A percentile compares a stretch with the other conserved stretches of the same genome.
These are phyloP conservation scores for Cerastoderma edule DNA, from an alignment of 2,888 invertebrate species.

Conservation along the genomic window DNA sequence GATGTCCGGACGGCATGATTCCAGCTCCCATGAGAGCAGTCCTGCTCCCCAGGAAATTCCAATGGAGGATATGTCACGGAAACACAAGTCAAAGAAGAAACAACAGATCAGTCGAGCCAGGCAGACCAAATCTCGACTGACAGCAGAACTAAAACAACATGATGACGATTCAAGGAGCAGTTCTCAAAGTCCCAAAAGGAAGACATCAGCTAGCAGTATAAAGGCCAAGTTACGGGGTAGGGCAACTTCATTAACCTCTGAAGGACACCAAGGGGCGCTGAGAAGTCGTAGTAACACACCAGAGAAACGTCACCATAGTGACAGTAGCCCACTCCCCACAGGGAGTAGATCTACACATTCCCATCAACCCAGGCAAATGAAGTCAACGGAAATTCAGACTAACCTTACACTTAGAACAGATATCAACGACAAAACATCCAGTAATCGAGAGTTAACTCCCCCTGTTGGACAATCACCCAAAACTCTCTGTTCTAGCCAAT, in stretches of 20 bases:
- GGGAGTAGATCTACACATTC: conserved; percentile 34
- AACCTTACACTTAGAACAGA: conserved; percentile 30
- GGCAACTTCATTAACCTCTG: conserved; percentile 64
- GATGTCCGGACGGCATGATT: conserved; percentile 45
- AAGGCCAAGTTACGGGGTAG: conserved; percentile 48
- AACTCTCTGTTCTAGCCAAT: conserved; percentile 74
- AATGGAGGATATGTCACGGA: conserved; percentile 81
- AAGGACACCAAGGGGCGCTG: conserved; percentile 33
- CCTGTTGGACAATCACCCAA: conserved; percentile 71
- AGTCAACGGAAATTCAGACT: conserved; percentile 37
- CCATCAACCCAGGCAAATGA: conserved; percentile 34
- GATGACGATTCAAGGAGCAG: conserved; percentile 62
- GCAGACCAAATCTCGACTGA: conserved; percentile 51
- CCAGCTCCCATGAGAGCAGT: conserved; percentile 59
- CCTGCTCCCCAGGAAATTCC: conserved; percentile 80
- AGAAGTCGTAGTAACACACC: conserved; percentile 61
- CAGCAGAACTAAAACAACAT: conserved; percentile 56
- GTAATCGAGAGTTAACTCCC: conserved; percentile 34
- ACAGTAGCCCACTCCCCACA: conserved; percentile 61
- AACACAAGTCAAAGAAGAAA: conserved; percentile 58
- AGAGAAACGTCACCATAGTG: conserved; percentile 61
- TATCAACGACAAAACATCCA: conserved; percentile 4
- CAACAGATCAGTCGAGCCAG: conserved; percentile 44
- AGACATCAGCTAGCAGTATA: conserved; percentile 39
- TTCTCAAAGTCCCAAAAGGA: conserved; percentile 74